A percentile compares a stretch with the other conserved stretches of the same genome.
phyloP scores from a whole-genome alignment of 1,140 invertebrate genomes.

The Chironomus striatipennis region DNA sequence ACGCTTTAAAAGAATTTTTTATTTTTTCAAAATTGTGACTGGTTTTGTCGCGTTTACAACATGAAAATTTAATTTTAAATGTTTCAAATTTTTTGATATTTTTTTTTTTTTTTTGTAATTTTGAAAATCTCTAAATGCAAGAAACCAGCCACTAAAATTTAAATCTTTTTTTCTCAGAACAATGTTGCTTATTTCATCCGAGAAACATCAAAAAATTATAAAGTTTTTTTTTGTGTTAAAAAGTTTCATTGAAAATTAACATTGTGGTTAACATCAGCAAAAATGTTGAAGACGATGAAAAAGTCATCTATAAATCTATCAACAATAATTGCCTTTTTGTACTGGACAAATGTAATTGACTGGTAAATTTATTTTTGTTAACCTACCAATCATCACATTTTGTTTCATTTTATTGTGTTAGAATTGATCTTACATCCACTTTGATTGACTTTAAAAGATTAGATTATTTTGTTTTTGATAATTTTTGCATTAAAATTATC shows the following conservation, averaged over 20 bases:
- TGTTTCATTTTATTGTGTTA: not conserved
- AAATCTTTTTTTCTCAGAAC: not conserved
- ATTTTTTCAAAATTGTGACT: too few species aligned
- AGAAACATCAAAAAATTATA: not conserved
- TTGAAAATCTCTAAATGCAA: too few species aligned
- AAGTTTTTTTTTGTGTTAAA: not conserved
- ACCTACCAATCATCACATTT: not conserved
- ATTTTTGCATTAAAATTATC: too few species aligned
- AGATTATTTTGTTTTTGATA: too few species aligned
- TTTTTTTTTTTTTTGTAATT: too few species aligned
- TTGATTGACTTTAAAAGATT: too few species aligned
- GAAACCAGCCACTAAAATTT: too few species aligned
- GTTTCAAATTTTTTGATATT: too few species aligned
- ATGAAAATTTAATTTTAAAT: too few species aligned
- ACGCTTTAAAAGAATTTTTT: too few species aligned
- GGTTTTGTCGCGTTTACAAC: too few species aligned
- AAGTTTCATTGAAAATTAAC: constrained; percentile 18
- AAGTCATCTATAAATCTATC: not conserved
- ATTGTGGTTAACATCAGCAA: constrained; percentile 22
- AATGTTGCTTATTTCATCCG: not conserved
- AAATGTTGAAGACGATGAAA: constrained; percentile 4
- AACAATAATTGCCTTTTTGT: constrained; percentile 12
- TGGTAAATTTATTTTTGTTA: not conserved
- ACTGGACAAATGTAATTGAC: constrained; percentile 19
- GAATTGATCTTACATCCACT: too few species aligned